A percentile compares a stretch with the other conserved stretches of the same genome.
phyloP scores from a whole-genome alignment of 2,888 invertebrate genomes.

The Cerastoderma edule region DNA sequence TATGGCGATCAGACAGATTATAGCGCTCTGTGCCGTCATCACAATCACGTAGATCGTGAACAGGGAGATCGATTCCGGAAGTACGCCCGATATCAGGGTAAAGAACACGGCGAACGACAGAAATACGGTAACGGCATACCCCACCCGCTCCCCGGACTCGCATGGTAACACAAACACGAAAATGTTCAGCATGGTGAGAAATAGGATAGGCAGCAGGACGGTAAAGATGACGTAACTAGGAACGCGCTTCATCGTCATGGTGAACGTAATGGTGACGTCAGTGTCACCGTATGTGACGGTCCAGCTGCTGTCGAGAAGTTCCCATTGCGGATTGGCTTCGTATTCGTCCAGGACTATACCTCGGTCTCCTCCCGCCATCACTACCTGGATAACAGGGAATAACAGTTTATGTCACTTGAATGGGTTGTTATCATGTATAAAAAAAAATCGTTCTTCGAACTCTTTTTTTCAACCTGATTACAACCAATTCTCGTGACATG shows the following conservation, averaged over 20 bases:
- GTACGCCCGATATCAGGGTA: not conserved
- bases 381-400: not conserved
- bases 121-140: not conserved
- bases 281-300: not conserved
- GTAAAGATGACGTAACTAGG: not conserved
- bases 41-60: not conserved
- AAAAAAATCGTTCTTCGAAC: too few species aligned
- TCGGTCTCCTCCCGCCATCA: not conserved
- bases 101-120: not conserved
- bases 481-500: too few species aligned
- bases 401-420: too few species aligned
- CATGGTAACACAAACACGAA: not conserved
- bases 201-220: not conserved
- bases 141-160: not conserved
- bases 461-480: too few species aligned
- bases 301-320: not conserved
- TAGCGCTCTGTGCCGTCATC: not conserved
- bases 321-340: not conserved
- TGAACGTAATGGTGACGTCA: not conserved
- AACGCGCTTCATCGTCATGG: not conserved
- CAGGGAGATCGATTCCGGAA: not conserved
- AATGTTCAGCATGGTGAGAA: not conserved
- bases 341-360: not conserved
- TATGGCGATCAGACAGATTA: too few species aligned
- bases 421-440: too few species aligned